Base-by-base conservation (phyloP, 2,113 vertebrate genomes). In the Phrynocephalus versicolor region DNA sequence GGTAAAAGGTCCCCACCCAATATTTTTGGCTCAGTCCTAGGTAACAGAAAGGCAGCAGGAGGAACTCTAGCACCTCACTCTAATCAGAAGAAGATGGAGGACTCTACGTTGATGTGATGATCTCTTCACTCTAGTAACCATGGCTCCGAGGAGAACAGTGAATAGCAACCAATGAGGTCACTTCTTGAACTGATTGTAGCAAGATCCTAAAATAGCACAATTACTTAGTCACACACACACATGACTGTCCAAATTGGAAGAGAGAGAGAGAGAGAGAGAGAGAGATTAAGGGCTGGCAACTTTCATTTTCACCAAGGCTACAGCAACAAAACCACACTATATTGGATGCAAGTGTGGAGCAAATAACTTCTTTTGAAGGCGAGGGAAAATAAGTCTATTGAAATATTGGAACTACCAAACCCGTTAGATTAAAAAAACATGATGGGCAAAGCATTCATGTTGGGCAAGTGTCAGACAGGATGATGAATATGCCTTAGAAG, bases 161-260 rank as follows among this genome's bases (percentile, higher is more conserved):
- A 35, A 33, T 83, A 58, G 16, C 70, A 41, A 83, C 73, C 80
- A 85, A 88, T 88, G 91, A 94, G 88, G 67, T 75, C 77, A 90
- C 92, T 91, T 73, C 90, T 45, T 78, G 3, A 3, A 37, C 9
- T 87, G 60, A 83, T 57, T 86, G 79, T 27, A 75, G 33, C 86
- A 64, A 82, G 71, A 90, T 65, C 25, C 85, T 81, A 88, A 89
- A 91, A 60, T 87, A 91, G 55, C 72, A 74, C 51, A 84, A 75
- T 71, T 89, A 37, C 60, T 67, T 91, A 55, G 90, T 90, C 82
- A 76, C 82, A 51, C 82, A 76, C 82, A 51, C 77, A 83, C 82
- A 1, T 87, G 51, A 88, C 1, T 57, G 0, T 80, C 71, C 67
- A 79, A 86, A 88, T 55, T 15, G 64, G 82, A 25, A 65, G 27